Evolutionary conservation across 2,797 vertebrate species (phyloP).

Genomic region (Crocidura indochinensis): DNA sequence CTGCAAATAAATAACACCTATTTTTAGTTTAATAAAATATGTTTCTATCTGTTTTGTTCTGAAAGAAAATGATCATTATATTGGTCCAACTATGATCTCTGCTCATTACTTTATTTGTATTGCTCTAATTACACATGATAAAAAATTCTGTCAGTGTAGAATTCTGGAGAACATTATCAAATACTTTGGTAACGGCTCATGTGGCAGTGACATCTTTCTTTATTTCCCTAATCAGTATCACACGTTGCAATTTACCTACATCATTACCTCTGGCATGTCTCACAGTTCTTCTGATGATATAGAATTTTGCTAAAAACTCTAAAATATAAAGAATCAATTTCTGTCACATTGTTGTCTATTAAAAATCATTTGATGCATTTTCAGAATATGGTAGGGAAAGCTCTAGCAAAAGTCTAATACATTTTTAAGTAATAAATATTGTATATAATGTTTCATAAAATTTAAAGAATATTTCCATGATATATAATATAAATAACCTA

Average conservation of each 20-base stretch:
- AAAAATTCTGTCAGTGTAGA: conserved; percentile 78
- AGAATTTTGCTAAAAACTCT: conserved; percentile 79
- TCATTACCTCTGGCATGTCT: conserved; percentile 83
- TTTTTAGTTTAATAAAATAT: conserved; percentile 65
- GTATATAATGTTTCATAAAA: neutral
- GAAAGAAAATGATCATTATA: conserved; percentile 58
- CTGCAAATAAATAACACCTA: neutral
- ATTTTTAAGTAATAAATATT: neutral
- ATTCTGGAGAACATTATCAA: conserved; percentile 79
- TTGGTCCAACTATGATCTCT: conserved; percentile 78
- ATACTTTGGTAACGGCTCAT: conserved; percentile 82
- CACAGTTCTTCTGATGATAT: conserved; percentile 73
- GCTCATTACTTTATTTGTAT: conserved; percentile 83
- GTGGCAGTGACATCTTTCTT: conserved; percentile 75
- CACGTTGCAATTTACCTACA: conserved; percentile 81
- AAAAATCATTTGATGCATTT: conserved; percentile 32
- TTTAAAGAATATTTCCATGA: neutral
- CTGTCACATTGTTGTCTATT: conserved; percentile 72
- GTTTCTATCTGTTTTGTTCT: conserved; percentile 26
- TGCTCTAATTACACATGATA: conserved; percentile 82
- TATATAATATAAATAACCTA: neutral
- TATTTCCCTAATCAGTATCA: conserved; percentile 85
- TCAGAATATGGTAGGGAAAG: neutral
- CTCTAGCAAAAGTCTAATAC: conserved; percentile 5
- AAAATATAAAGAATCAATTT: conserved; percentile 78